phyloP scores from a whole-genome alignment of 2,888 invertebrate species.

The Cerceris rybyensis region DNA sequence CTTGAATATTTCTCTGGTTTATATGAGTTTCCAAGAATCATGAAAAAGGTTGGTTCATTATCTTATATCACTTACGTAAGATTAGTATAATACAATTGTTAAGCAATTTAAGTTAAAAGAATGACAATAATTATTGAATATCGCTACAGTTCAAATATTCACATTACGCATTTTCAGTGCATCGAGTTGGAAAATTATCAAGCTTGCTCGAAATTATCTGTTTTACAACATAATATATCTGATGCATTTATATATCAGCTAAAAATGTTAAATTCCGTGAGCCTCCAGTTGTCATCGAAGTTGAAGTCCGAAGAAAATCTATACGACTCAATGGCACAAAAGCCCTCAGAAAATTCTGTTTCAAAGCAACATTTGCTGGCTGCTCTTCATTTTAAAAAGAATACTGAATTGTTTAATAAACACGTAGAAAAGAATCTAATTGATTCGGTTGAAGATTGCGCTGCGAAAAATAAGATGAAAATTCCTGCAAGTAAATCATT shows the following conservation, averaged over 20 bases:
- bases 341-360: background rate
- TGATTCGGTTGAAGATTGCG: constrained; percentile 76
- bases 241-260: constrained; percentile 81
- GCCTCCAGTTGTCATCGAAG: constrained; percentile 56
- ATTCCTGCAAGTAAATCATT: constrained; percentile 78
- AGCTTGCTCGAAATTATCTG: constrained; percentile 82
- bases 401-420: constrained; percentile 76
- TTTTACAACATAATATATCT: constrained; percentile 80
- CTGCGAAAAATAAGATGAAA: constrained; percentile 73
- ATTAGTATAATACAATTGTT: background rate
- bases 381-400: constrained; percentile 53
- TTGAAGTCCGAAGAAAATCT: constrained; percentile 28
- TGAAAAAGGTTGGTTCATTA: constrained; percentile 76
- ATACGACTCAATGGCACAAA: background rate
- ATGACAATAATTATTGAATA: background rate
- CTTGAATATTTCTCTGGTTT: constrained; percentile 81
- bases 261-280: constrained; percentile 75
- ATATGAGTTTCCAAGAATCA: constrained; percentile 77
- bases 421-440: constrained; percentile 78
- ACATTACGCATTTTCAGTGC: constrained; percentile 72
- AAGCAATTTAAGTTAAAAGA: no score
- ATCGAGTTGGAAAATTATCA: constrained; percentile 81
- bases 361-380: background rate
- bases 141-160: background rate
- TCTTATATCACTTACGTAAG: background rate